phyloP scores from a whole-genome alignment of 2,113 vertebrate species.

The Ictidomys tridecemlineatus region DNA sequence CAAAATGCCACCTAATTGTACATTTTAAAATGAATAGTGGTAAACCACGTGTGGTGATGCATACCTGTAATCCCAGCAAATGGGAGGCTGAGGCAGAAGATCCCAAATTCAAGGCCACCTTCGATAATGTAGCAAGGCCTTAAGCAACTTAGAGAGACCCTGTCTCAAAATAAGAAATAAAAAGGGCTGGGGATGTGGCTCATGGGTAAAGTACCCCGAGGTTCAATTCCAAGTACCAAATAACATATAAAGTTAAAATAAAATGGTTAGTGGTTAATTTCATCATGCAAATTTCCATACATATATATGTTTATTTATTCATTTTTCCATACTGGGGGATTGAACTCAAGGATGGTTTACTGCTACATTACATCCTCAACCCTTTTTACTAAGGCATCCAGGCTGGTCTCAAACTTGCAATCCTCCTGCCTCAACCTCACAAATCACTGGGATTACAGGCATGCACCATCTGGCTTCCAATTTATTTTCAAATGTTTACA shows the following conservation, averaged over 20 bases:
- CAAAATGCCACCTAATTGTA: not conserved
- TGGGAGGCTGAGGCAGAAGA: not conserved
- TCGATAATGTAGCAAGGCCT: not conserved
- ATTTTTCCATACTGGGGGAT: not conserved
- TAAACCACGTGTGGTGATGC: not conserved
- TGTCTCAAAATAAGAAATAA: not conserved
- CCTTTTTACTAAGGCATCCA: not conserved
- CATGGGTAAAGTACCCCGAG: not conserved
- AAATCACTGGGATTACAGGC: too few species aligned
- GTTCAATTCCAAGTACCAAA: not conserved
- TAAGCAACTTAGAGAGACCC: too few species aligned
- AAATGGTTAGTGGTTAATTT: not conserved
- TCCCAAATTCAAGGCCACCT: not conserved
- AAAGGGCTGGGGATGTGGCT: not conserved
- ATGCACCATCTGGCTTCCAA: not conserved
- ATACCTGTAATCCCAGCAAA: too few species aligned
- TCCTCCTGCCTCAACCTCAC: too few species aligned
- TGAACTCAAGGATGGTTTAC: not conserved
- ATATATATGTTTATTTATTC: too few species aligned
- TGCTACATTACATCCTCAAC: not conserved
- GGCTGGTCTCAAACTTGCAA: too few species aligned
- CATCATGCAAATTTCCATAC: not conserved
- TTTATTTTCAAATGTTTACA: constrained; percentile 41
- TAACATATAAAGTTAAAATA: not conserved
- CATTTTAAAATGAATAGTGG: not conserved